These are phyloP conservation scores for Puffinus mauretanicus DNA, from an alignment of 2,113 vertebrate genomes.

Conservation along the genomic window DNA sequence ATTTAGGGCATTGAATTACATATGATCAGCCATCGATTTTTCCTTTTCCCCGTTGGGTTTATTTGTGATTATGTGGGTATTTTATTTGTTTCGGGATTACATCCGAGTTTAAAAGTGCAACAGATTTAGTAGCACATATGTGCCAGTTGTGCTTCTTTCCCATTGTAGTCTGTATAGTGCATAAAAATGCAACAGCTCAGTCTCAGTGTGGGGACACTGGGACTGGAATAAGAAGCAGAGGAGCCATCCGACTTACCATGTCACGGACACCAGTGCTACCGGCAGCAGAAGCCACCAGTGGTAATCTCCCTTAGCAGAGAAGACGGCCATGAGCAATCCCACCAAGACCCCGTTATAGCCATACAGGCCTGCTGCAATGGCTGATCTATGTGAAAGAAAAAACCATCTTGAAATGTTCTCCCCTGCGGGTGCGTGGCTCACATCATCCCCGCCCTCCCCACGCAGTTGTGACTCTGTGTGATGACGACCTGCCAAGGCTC, in stretches of 20 bases:
- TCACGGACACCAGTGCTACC: slow-evolving; percentile 86
- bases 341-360: slow-evolving; percentile 94
- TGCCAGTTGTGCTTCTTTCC: not conserved
- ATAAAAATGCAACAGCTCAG: not conserved
- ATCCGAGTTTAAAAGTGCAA: not conserved
- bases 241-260: slow-evolving; percentile 80
- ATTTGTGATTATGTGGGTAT: not conserved
- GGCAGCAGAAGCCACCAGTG: slow-evolving; percentile 96
- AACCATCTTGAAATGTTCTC: not conserved
- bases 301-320: slow-evolving; percentile 86
- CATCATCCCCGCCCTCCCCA: not conserved
- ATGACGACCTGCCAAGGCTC: not conserved
- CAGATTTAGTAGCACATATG: not conserved
- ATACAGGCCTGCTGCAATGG: slow-evolving; percentile 87
- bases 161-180: not conserved
- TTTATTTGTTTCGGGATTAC: not conserved
- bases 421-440: rapidly evolving
- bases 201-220: too few species aligned
- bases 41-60: not conserved
- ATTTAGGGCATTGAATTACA: not conserved
- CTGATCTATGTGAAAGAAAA: slow-evolving; percentile 71
- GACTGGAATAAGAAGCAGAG: not conserved
- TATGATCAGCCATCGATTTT: not conserved
- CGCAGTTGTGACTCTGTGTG: not conserved
- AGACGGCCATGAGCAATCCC: slow-evolving; percentile 90